phyloP scores from a whole-genome alignment of 2,113 vertebrate species.

The Nycticorax nycticorax region DNA sequence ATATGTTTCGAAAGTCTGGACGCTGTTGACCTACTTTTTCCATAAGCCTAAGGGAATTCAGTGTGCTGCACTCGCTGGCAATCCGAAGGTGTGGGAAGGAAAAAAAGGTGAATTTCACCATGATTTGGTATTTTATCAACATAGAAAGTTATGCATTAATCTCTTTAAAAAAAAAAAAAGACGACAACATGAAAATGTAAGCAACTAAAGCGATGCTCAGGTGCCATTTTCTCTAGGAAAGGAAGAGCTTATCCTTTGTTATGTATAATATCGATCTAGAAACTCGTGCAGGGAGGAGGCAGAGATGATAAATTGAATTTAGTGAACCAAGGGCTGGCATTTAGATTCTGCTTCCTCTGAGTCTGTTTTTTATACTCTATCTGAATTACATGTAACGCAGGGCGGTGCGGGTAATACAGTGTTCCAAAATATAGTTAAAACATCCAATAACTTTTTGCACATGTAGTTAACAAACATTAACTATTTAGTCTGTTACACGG shows the following conservation, averaged over 20 bases:
- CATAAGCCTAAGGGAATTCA: neutral
- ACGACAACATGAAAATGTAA: neutral
- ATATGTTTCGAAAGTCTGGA: neutral
- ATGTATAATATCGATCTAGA: neutral
- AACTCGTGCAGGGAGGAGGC: neutral
- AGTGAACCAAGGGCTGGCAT: neutral
- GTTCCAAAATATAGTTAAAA: neutral
- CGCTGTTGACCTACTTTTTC: slow-evolving; percentile 33
- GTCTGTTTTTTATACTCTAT: neutral
- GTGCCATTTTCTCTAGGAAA: neutral
- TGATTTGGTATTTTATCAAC: neutral
- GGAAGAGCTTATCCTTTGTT: neutral
- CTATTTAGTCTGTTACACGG: neutral
- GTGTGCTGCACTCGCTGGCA: neutral
- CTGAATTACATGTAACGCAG: neutral
- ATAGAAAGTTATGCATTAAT: neutral
- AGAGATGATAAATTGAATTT: neutral
- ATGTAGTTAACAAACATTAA: neutral
- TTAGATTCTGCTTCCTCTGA: neutral
- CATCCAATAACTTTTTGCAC: neutral
- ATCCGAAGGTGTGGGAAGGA: neutral
- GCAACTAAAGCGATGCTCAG: neutral
- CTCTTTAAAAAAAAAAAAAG: neutral
- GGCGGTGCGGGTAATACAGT: neutral
- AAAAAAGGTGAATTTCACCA: neutral